These are phyloP conservation scores for Raja brachyura DNA, from an alignment of 2,113 vertebrate genomes.

Conservation along the genomic window DNA sequence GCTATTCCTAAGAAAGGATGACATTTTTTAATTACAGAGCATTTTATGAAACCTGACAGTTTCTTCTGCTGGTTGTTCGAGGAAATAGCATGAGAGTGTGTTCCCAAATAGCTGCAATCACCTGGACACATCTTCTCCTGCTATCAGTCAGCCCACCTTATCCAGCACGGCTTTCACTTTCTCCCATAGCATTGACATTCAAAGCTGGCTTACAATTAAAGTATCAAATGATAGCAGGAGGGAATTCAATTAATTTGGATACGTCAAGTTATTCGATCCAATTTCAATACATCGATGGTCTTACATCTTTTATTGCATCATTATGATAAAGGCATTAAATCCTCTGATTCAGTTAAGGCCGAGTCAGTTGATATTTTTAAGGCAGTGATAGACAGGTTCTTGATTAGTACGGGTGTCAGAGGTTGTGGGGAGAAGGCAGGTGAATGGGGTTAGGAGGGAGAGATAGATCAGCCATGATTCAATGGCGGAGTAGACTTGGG, in stretches of 20 bases:
- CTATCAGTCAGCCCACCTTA: constrained; percentile 40
- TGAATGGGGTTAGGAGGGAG: too few relatives aligned
- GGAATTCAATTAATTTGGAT: constrained; percentile 13
- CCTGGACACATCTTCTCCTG: constrained; percentile 43
- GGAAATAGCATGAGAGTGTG: constrained; percentile 39
- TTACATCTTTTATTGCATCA: too few relatives aligned
- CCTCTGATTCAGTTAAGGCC: too few relatives aligned
- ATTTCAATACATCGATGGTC: neutral
- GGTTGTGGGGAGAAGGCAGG: too few relatives aligned
- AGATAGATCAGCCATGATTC: too few relatives aligned
- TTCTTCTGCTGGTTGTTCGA: constrained; percentile 36
- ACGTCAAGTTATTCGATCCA: neutral
- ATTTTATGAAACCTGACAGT: constrained; percentile 43
- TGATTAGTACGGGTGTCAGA: too few relatives aligned
- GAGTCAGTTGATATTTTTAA: too few relatives aligned
- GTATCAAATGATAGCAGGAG: neutral
- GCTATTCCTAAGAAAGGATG: constrained; percentile 45
- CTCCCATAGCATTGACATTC: constrained; percentile 29
- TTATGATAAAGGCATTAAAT: neutral
- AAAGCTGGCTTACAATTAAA: constrained; percentile 2
- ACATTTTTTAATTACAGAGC: constrained; percentile 46
- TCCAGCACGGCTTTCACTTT: constrained; percentile 43
- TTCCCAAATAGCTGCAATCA: constrained; percentile 43
- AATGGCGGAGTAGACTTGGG: too few relatives aligned
- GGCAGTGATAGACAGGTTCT: too few relatives aligned